Conservation (phyloP, 2,113 vertebrate genomes). For the Oryzias melastigma region DNA sequence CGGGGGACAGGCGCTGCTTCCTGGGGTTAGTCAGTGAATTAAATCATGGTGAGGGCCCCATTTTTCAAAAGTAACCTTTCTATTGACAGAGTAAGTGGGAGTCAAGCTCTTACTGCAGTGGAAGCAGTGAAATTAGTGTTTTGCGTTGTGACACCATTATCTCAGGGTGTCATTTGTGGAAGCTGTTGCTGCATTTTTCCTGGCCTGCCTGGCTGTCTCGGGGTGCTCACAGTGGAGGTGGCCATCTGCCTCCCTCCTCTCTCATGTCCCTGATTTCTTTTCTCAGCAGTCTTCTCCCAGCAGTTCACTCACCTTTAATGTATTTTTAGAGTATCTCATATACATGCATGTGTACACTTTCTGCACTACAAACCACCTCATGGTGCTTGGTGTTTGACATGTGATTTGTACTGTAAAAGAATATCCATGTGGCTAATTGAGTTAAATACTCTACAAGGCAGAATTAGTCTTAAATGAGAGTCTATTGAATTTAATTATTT, state of each 20-base stretch:
- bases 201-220: slow-evolving; percentile 56
- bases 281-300: slow-evolving; percentile 54
- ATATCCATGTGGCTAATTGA: slow-evolving; percentile 47
- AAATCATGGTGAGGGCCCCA: slow-evolving; percentile 67
- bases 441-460: slow-evolving; percentile 59
- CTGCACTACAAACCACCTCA: slow-evolving; percentile 20
- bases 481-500: slow-evolving; percentile 65
- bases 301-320: slow-evolving; percentile 61
- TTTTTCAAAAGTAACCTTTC: slow-evolving; percentile 79
- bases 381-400: slow-evolving; percentile 17
- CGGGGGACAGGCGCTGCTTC: slow-evolving; percentile 55
- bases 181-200: slow-evolving; percentile 53
- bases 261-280: slow-evolving; percentile 49
- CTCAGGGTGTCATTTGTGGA: slow-evolving; percentile 69
- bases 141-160: slow-evolving; percentile 58
- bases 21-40: slow-evolving; percentile 73
- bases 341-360: slow-evolving; percentile 26
- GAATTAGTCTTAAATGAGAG: slow-evolving; percentile 64
- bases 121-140: slow-evolving; percentile 59
- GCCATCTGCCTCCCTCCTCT: slow-evolving; percentile 67
- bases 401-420: slow-evolving; percentile 23
- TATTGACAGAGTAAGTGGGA: slow-evolving; percentile 73
- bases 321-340: slow-evolving; percentile 58
- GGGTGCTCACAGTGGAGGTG: slow-evolving; percentile 54
- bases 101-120: slow-evolving; percentile 50